Evolutionary conservation across 2,113 vertebrate species (phyloP).

Genomic region (Mesoclemmys tuberculata): DNA sequence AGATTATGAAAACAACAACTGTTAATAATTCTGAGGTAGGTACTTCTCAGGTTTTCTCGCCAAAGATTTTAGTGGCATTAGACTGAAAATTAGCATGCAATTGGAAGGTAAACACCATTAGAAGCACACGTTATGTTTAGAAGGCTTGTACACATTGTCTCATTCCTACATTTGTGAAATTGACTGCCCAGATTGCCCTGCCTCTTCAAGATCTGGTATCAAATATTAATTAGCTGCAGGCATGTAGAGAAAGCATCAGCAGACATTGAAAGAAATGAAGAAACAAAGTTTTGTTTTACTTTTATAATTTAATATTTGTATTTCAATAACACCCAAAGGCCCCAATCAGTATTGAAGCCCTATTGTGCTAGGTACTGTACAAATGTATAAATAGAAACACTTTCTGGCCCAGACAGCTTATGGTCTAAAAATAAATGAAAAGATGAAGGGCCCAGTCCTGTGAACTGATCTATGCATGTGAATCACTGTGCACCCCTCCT

Average conservation of each 20-base stretch:
- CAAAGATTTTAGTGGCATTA: background rate
- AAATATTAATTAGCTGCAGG: slow-evolving; percentile 28
- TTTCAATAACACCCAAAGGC: background rate
- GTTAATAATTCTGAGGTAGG: background rate
- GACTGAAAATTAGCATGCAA: background rate
- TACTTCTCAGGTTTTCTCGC: background rate
- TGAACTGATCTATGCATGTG: background rate
- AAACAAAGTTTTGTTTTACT: slow-evolving; percentile 5
- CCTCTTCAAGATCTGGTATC: slow-evolving; percentile 33
- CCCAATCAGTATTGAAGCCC: background rate
- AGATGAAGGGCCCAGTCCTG: background rate
- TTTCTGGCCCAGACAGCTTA: background rate
- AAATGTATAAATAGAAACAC: background rate
- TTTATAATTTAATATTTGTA: background rate
- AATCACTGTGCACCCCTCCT: background rate
- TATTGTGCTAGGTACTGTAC: background rate
- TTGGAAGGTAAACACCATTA: background rate
- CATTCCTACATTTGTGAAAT: background rate
- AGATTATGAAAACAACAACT: slow-evolving; percentile 14
- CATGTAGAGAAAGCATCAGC: background rate
- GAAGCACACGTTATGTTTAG: background rate
- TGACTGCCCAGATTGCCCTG: background rate
- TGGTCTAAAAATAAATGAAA: background rate
- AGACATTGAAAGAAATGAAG: background rate
- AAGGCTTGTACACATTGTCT: background rate